Base-by-base conservation (phyloP, 92 coral and sea anemone species). In the Actinernus sp. region DNA sequence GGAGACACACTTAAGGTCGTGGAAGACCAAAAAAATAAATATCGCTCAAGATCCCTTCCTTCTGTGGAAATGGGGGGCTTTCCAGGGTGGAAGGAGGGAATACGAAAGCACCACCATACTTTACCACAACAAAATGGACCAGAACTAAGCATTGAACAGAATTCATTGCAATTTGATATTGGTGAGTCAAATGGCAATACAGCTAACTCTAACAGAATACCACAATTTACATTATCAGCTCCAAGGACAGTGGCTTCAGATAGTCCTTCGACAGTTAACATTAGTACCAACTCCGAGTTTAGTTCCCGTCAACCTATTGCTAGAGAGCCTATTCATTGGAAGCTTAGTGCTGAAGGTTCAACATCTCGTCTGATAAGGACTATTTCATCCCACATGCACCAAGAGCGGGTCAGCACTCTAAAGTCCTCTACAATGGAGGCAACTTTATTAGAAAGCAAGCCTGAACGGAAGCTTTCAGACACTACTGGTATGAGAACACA, bases 251-350 rank as follows among this genome's bases (percentile, higher is more conserved):
- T 68, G 2, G 84, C 84, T 0, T 89, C 91, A 6, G 91, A 89
- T 43, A 65, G 83, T 20, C 72, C 76, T 29, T 86, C 97, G 0
- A 90, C 97, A 20, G 78, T 80, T 3, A 84, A 90, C 41, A 74
- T 86, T 36, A 81, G 74, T 48, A 85, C 97, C 4, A 72, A 87
- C 65, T 67, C 83, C 1, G 97, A 90, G 26, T 70, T 75, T 26
- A 91, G 92, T 14, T 85, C 92, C n/a, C 73, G 97, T 3, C 97
- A 90, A 21, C 97, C 97, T 3, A 76, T 90, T 20, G 97, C 97
- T 40, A 46, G 78, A 26, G 89, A 86, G 26, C 86, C 91, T 23
- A 67, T 50, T 27, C 59, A 57, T 39, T 56, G 63, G 41, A 53
- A 79, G 17, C 57, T 67, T 2, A 73, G 88, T 5, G 55, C 55